Evolutionary conservation across 2,888 invertebrate genomes (phyloP).

Genomic region (Muscina levida): DNA sequence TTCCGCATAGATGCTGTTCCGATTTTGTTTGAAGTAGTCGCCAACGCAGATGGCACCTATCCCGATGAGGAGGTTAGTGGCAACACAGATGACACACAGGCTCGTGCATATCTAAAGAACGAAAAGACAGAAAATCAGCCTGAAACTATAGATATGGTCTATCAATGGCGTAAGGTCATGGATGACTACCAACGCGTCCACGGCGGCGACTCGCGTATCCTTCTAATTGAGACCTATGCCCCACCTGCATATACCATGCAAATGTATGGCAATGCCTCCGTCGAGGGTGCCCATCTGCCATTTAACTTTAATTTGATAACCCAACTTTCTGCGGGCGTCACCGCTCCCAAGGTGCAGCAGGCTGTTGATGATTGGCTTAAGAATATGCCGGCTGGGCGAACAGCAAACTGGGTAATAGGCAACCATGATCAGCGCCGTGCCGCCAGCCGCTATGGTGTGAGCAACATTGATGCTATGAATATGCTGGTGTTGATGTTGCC

Average conservation of each 20-base stretch:
- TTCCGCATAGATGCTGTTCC: slow-evolving; percentile 83
- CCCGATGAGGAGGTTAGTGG: slow-evolving; percentile 81
- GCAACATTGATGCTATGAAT: slow-evolving; percentile 87
- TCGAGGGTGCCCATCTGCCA: slow-evolving; percentile 81
- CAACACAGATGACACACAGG: slow-evolving; percentile 80
- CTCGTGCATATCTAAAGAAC: slow-evolving; percentile 81
- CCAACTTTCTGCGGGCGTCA: slow-evolving; percentile 80
- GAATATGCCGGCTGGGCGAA: slow-evolving; percentile 80
- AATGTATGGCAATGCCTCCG: slow-evolving; percentile 81
- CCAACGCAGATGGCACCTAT: slow-evolving; percentile 80
- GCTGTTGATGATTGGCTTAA: slow-evolving; percentile 82
- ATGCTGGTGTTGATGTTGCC: slow-evolving; percentile 84
- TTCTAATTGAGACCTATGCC: slow-evolving; percentile 84
- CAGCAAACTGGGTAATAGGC: slow-evolving; percentile 85
- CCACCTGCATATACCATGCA: slow-evolving; percentile 79
- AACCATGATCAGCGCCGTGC: slow-evolving; percentile 85
- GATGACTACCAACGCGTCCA: slow-evolving; percentile 83
- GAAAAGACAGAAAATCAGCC: slow-evolving; percentile 82
- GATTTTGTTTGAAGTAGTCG: slow-evolving; percentile 80
- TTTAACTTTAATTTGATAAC: slow-evolving; percentile 84
- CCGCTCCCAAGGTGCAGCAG: slow-evolving; percentile 80
- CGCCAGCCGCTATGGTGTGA: slow-evolving; percentile 83
- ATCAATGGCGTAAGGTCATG: slow-evolving; percentile 79
- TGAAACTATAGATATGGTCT: slow-evolving; percentile 81
- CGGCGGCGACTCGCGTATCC: slow-evolving; percentile 79